A percentile compares a stretch with the other conserved stretches of the same genome.
Evolutionary conservation across 2,797 vertebrate species (phyloP).

Genomic region (Tinamus major): DNA sequence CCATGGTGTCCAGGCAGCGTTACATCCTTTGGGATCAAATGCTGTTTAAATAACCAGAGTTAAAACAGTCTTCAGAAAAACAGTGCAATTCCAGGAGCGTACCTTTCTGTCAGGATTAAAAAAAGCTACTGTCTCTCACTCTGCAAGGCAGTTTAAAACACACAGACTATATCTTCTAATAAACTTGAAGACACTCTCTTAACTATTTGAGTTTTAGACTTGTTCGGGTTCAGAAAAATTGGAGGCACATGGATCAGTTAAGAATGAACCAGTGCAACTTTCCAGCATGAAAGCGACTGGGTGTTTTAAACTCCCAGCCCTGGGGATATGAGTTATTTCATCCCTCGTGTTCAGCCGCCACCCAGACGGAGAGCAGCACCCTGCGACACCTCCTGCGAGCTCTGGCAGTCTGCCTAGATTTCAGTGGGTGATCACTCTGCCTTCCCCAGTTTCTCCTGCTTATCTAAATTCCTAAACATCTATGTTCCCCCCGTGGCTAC

Average conservation of each 20-base stretch:
- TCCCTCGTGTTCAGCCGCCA: slow-evolving; percentile 47
- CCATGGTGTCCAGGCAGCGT: slow-evolving; percentile 3
- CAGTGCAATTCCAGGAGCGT: neutral
- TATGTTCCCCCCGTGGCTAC: slow-evolving; percentile 71
- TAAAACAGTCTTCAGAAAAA: slow-evolving; percentile 3
- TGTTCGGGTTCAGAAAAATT: slow-evolving; percentile 78
- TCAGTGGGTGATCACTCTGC: slow-evolving; percentile 73
- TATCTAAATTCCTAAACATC: slow-evolving; percentile 65
- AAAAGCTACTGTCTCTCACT: slow-evolving; percentile 13
- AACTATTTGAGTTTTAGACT: slow-evolving; percentile 63
- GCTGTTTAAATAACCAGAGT: neutral
- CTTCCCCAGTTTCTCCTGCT: slow-evolving; percentile 39
- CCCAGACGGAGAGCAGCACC: slow-evolving; percentile 30
- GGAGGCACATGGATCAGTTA: slow-evolving; percentile 75
- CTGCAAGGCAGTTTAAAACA: slow-evolving; percentile 15
- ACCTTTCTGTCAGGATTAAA: neutral
- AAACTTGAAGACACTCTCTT: slow-evolving; percentile 46
- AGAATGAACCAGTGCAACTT: slow-evolving; percentile 77
- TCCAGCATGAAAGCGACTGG: slow-evolving; percentile 66
- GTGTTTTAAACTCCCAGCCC: slow-evolving; percentile 33
- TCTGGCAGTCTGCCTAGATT: slow-evolving; percentile 56
- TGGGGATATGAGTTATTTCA: slow-evolving; percentile 54
- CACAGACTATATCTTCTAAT: neutral
- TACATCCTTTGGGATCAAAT: neutral
- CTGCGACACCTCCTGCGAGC: slow-evolving; percentile 37